Conservation (phyloP, 2,888 invertebrate species). For the Andrena flavipes region DNA sequence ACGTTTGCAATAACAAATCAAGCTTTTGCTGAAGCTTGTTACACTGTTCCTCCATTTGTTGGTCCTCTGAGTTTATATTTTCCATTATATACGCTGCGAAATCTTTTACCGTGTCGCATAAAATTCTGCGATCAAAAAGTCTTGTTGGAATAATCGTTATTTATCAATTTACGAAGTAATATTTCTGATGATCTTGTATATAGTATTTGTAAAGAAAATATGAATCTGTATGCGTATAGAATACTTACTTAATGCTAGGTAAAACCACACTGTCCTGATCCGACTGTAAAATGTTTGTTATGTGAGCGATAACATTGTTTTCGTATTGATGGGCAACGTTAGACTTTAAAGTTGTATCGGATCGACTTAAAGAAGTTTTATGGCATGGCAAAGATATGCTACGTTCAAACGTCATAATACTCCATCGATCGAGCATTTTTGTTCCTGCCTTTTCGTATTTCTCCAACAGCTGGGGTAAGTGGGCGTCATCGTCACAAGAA, state of each 20-base stretch:
- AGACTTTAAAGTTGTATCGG: conserved; percentile 86
- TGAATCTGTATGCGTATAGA: conserved; percentile 1
- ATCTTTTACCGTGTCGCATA: conserved; percentile 93
- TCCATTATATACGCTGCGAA: conserved; percentile 89
- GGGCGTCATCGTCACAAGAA: conserved; percentile 97
- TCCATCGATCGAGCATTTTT: conserved; percentile 99
- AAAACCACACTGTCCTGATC: conserved; percentile 91
- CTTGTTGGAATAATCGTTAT: conserved; percentile 14
- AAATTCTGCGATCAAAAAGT: conserved; percentile 83
- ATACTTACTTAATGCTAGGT: conserved; percentile 89
- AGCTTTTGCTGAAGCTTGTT: conserved; percentile 91
- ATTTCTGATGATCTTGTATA: not conserved
- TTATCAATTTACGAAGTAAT: not conserved
- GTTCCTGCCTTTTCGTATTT: conserved; percentile 98
- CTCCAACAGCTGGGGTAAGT: conserved; percentile 95
- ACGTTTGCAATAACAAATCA: conserved; percentile 89
- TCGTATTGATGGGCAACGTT: conserved; percentile 90
- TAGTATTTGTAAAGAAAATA: not conserved
- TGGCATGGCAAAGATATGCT: conserved; percentile 88
- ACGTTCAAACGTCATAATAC: conserved; percentile 96
- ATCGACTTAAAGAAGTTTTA: conserved; percentile 85
- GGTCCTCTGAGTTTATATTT: conserved; percentile 87
- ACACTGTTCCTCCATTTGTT: conserved; percentile 89
- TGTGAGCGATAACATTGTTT: conserved; percentile 91
- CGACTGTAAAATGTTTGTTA: conserved; percentile 94